Evolutionary conservation across 2,888 invertebrate genomes (phyloP), one percentile per base, ranked within the genome.

Genomic region (Andricus quercusramuli): DNA sequence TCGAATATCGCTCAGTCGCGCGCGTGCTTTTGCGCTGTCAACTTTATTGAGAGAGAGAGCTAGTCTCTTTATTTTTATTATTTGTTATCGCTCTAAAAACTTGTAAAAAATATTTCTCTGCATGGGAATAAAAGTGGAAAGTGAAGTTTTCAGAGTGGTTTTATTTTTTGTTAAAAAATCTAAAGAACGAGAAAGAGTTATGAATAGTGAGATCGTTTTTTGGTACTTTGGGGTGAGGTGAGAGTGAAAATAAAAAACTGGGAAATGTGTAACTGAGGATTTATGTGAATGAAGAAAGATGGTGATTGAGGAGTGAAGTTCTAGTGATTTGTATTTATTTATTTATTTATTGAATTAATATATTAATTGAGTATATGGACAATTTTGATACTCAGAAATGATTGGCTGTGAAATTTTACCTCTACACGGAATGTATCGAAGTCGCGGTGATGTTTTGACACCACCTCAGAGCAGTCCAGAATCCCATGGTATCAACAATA

Each of bases 381-480:
- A 15, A 62, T 56, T 44, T 32, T 1, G 41, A 67, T 37, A 51
- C 13, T 9, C 84, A 78, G 86, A 87, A 78, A 91, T 92, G 91
- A 82, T 90, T 79, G 88, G 89, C 83, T 89, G 91, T 84, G 91
- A 92, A 85, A 80, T 91, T 84, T 82, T 91, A 79, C 85, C 90
- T 78, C 80, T 90, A 79, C 88, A 90, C 84, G 86, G 89, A 81
- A 88, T 88, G 80, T 90, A 89, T 78, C 86, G 89, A 29, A 86
- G 85, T 77, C 88, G 90, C 77, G 87, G 86, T 64, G 91, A 91
- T 22, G 87, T 90, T 66, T 82, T 93, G 32, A 93, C 92, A 76
- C 92, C 93, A 51, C 93, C 93, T 1, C 92, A 93, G 78, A 93
- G 92, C 82, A 93, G 93, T 80, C 92, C 93, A 4, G 93, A 93